Base-by-base conservation (phyloP, 2,797 vertebrate species). In the Xenopus petersii region DNA sequence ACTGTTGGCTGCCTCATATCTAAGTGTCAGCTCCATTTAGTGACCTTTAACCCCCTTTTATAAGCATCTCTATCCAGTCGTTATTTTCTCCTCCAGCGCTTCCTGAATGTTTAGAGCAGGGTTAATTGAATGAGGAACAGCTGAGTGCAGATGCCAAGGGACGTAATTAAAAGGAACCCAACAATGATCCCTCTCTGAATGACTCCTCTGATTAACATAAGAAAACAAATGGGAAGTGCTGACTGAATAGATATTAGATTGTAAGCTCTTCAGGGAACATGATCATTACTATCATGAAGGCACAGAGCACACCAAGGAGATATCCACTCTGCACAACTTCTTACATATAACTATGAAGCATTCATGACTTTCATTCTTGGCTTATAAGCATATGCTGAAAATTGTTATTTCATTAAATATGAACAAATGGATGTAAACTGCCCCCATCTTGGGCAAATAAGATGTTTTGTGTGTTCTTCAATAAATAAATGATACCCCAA, bases 161-260 rank as follows among this genome's bases (percentile, higher is more conserved):
- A 69, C 73, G 75, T 78, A 65, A 78, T 78, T 78, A 78, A 73
- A 66, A 55, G 21, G 13, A 42, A 69, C 69, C 71, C 71, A 70
- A 33, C 17, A 49, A 47, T 26, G 59, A 69, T 30, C 49, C 17
- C 49, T 21, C 54, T 51, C 21, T 51, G 21, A 67, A 16, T 33
- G 24, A 49, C 64, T 49, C 64, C 64, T 36, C 26, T 55, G 73
- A 48, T 68, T 75, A 75, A 21, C 62, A 6, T 9, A 10, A 62
- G 26, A 30, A 11, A 51, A 74, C 7, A 26, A 61, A 24, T 1
- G 24, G n/a, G 16, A 17, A 16, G n/a, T 21, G 24, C 54, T 17
- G 48, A 17, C 26, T 59, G 6, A 51, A 51, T 12, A 12, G 11
- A 12, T 4, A 51, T 51, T 51, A 51, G 49, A 51, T 51, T 12